These are phyloP conservation scores for Pipistrellus nathusii DNA, from an alignment of 2,797 vertebrate genomes.

Conservation along the genomic window DNA sequence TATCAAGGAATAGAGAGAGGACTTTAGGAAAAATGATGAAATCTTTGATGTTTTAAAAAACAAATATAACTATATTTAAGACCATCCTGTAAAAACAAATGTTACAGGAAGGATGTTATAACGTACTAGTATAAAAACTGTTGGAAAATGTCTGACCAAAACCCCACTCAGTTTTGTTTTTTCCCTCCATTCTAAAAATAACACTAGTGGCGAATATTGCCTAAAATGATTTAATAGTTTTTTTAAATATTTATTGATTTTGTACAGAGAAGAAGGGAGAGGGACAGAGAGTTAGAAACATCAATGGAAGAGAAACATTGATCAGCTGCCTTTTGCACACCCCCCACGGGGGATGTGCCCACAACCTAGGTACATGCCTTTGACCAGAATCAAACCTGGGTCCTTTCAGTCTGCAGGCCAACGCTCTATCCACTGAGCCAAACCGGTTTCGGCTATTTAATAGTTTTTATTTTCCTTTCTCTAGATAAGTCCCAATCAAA, in stretches of 20 bases:
- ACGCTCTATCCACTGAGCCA: too few species aligned
- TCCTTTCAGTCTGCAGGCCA: too few species aligned
- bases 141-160: slow-evolving; percentile 30
- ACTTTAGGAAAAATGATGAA: neutral
- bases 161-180: neutral
- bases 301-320: too few species aligned
- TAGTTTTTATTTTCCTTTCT: slow-evolving; percentile 40
- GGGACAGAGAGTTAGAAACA: too few species aligned
- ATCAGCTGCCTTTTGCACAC: too few species aligned
- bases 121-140: neutral
- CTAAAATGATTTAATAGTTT: neutral
- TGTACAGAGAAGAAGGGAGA: too few species aligned
- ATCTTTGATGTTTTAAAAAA: neutral
- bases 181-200: neutral
- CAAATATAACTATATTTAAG: slow-evolving; percentile 8
- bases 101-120: neutral
- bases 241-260: too few species aligned
- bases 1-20: neutral
- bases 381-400: too few species aligned
- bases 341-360: too few species aligned
- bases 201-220: neutral
- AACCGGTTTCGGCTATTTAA: too few species aligned
- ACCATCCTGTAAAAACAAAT: slow-evolving; percentile 33
- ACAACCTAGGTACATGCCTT: too few species aligned
- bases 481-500: neutral